Evolutionary conservation across 1,140 invertebrate species (phyloP), one percentile per base, ranked within the genome.

Genomic region (Drosophila ohnishii): DNA sequence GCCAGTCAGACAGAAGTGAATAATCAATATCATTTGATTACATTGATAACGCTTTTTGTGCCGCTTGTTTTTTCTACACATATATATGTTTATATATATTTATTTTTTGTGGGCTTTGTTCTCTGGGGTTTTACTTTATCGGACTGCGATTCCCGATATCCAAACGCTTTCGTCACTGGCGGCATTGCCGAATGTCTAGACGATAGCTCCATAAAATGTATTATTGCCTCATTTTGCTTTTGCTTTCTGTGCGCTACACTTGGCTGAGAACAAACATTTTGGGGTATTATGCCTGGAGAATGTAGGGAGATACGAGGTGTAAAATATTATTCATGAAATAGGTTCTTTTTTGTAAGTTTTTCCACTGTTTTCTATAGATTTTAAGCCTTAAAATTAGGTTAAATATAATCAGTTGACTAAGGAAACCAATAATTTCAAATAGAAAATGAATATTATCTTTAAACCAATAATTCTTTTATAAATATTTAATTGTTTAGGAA

Each of bases 21-120:
- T 71, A 71, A 71, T 71, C 67, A 71, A 71, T 71, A 71, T 71
- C 51, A 71, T 71, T 71, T 71, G 67, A 71, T 71, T 71, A 71
- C 67, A 71, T 71, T 71, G 67, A 71, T 71, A 71, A 71, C 65
- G 53, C 65, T 65, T 65, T 67, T 35, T 65, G 28, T 66, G 44
- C 44, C 57, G 32, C 16, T 45, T 59, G 19, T 48, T 28, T 66
- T 59, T 16, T 65, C 5, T 16, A 30, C 19, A 6, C n/a, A 9
- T 47, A 28, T n/a, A 48, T 47, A 16, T 50, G 5, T 61, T 14
- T 53, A 6, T 62, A 32, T 50, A 19, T 34, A 32, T 58, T 8
- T 45, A 14, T 45, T n/a, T 67, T 44, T 44, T 22, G n/a, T 16
- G 19, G 35, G 40, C 50, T 58, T 34, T 58, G 64, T 70, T 71